Conservation (phyloP, 1,140 invertebrate species). For the Zaprionus taronus region DNA sequence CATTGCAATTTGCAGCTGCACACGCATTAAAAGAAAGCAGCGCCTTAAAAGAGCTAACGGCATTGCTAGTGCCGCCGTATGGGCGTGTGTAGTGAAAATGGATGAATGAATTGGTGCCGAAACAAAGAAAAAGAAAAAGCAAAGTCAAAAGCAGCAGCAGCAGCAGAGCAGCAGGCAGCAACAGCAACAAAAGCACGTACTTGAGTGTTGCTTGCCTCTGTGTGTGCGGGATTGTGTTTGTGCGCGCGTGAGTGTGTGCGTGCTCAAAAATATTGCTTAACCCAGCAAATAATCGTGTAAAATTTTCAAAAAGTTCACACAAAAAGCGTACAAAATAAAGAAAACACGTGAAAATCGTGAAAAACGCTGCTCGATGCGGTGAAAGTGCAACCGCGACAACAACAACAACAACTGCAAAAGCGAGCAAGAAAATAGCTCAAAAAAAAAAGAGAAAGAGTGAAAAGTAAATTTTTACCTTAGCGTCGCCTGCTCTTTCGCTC, state of each 20-base stretch:
- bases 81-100: conserved; percentile 30
- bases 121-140: conserved; percentile 29
- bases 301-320: conserved; percentile 40
- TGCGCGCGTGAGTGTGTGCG: conserved; percentile 38
- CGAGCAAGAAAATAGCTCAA: conserved; percentile 38
- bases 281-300: conserved; percentile 57
- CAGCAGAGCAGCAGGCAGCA: conserved; percentile 32
- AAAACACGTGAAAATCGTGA: conserved; percentile 70
- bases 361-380: conserved; percentile 43
- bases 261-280: conserved; percentile 68
- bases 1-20: conserved; percentile 37
- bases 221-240: conserved; percentile 16
- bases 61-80: conserved; percentile 19
- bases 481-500: conserved; percentile 30
- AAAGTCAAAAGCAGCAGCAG: conserved; percentile 27
- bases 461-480: conserved; percentile 35
- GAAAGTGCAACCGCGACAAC: conserved; percentile 60
- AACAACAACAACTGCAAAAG: conserved; percentile 47
- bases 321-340: conserved; percentile 31
- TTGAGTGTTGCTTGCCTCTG: conserved; percentile 41
- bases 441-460: conserved; percentile 53
- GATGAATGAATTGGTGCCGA: conserved; percentile 44
- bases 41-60: conserved; percentile 20
- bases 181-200: conserved; percentile 49
- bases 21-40: conserved; percentile 41